These are phyloP conservation scores for Halichondria panicea DNA, from an alignment of 37 sponge, comb jelly and placozoan genomes.

Conservation along the genomic window DNA sequence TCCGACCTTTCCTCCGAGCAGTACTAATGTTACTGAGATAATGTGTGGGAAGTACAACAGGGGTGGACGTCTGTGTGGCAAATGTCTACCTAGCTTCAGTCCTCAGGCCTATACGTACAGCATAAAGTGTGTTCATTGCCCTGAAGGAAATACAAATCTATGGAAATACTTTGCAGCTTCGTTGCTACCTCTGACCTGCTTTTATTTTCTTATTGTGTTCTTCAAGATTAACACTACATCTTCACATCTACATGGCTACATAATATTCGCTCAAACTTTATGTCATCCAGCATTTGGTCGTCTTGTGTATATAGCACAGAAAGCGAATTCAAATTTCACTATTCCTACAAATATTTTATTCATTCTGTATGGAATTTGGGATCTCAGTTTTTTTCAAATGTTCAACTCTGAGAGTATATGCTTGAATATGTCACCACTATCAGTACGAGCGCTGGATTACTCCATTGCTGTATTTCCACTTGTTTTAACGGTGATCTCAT, in stretches of 20 bases:
- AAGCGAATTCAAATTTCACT: neutral
- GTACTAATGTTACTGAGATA: too few relatives aligned
- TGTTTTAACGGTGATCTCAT: neutral
- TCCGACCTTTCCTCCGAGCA: too few relatives aligned
- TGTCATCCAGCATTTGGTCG: neutral
- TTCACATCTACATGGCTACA: neutral
- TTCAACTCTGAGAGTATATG: neutral
- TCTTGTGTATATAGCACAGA: neutral
- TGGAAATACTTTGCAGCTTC: neutral
- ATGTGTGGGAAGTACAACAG: constrained; percentile 2
- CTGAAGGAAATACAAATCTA: neutral
- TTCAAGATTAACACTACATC: neutral
- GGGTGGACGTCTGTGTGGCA: neutral
- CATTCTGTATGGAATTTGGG: constrained; percentile 1
- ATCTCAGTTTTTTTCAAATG: neutral
- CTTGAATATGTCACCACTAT: neutral
- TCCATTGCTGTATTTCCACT: neutral
- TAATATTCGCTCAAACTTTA: neutral
- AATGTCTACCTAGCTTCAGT: neutral
- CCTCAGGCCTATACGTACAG: neutral
- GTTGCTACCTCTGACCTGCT: neutral
- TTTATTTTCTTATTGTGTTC: neutral
- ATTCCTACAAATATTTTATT: neutral
- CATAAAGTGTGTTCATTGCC: neutral
- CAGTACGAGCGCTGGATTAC: neutral